A percentile compares a stretch with the other conserved stretches of the same genome.
These are phyloP conservation scores for Patella caerulea DNA, from an alignment of 2,888 invertebrate genomes.

Conservation along the genomic window DNA sequence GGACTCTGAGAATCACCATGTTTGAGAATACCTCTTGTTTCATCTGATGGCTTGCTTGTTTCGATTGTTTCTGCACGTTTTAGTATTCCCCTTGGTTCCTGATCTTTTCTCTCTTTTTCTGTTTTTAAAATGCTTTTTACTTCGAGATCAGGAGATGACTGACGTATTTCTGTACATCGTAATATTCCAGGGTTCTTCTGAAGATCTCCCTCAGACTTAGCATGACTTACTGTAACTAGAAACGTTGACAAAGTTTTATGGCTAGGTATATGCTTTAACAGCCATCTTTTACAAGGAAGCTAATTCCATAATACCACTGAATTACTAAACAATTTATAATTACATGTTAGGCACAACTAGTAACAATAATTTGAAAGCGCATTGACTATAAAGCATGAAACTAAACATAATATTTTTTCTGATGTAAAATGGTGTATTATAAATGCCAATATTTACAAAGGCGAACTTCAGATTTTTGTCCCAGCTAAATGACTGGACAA, in stretches of 20 bases:
- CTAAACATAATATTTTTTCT: no score
- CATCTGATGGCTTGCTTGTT: slow-evolving; percentile 31
- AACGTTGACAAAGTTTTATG: neutral
- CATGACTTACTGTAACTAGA: neutral
- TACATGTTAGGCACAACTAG: no score
- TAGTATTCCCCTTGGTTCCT: slow-evolving; percentile 46
- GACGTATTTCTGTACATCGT: slow-evolving; percentile 31
- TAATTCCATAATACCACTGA: no score
- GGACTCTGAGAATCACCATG: slow-evolving; percentile 28
- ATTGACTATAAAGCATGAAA: no score
- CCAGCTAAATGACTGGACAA: no score
- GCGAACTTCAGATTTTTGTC: no score
- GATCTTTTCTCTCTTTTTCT: slow-evolving; percentile 34
- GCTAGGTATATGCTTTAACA: no score
- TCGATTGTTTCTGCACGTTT: slow-evolving; percentile 43
- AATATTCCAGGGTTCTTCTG: neutral
- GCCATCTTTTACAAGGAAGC: no score
- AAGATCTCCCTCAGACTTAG: neutral
- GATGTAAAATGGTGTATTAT: no score
- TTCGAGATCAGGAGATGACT: slow-evolving; percentile 37
- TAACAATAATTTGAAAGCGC: no score
- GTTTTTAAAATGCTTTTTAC: slow-evolving; percentile 45
- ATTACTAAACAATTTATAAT: no score
- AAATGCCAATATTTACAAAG: no score
- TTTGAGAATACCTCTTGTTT: slow-evolving; percentile 50